Evolutionary conservation across 2,797 vertebrate genomes (phyloP).

Genomic region (Chromis chromis): DNA sequence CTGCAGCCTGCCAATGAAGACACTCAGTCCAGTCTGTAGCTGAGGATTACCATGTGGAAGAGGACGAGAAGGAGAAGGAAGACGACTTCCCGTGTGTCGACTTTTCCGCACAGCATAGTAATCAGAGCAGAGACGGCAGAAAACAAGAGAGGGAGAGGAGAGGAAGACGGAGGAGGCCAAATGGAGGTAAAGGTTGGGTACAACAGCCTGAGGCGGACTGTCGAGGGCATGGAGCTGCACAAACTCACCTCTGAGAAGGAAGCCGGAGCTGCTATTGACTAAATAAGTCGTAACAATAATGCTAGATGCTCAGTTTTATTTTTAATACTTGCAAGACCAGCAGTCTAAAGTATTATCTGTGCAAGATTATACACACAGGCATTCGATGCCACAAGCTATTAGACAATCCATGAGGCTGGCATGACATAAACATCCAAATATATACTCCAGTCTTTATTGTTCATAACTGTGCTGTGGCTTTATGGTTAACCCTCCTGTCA

Average conservation of each 20-base stretch:
- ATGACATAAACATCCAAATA: constrained; percentile 31
- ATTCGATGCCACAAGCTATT: constrained; percentile 41
- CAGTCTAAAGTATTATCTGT: not conserved
- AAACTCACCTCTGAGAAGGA: constrained; percentile 36
- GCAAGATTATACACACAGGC: not conserved
- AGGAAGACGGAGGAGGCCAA: constrained; percentile 22
- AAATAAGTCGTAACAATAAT: constrained; percentile 9
- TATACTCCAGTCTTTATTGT: too few relatives aligned
- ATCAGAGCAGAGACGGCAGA: constrained; percentile 39
- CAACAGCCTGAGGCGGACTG: constrained; percentile 60
- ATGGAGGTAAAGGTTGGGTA: constrained; percentile 60
- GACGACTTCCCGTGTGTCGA: constrained; percentile 43
- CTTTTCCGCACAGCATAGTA: constrained; percentile 39
- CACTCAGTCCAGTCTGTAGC: constrained; percentile 23
- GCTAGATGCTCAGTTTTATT: not conserved
- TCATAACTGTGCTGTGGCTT: too few relatives aligned
- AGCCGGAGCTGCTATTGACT: constrained; percentile 18
- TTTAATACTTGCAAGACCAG: too few relatives aligned
- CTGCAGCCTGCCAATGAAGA: constrained; percentile 38
- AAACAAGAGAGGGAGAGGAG: constrained; percentile 31
- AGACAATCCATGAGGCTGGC: constrained; percentile 19
- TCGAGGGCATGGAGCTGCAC: constrained; percentile 46
- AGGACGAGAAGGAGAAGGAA: constrained; percentile 6
- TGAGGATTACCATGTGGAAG: constrained; percentile 31
- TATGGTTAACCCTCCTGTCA: too few relatives aligned